Conservation (phyloP, 1,140 invertebrate genomes). For the Phymorhynchus buccinoides region DNA sequence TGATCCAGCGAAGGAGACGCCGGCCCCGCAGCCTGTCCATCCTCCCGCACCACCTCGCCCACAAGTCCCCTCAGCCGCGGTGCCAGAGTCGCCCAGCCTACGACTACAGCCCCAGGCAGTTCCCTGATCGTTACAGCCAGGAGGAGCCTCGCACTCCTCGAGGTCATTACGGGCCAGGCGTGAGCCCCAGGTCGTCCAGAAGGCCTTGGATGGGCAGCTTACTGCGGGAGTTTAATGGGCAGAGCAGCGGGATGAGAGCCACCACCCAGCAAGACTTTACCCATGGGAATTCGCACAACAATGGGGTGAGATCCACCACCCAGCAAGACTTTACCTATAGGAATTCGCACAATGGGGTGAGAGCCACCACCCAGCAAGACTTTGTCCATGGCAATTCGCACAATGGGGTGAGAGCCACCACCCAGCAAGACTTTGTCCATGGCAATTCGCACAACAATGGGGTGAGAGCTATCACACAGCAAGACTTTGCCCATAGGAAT, state of each 20-base stretch:
- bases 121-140: background rate
- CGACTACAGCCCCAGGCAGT: background rate
- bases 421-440: background rate
- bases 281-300: background rate
- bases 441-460: background rate
- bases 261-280: background rate
- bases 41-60: background rate
- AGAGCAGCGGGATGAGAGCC: too few species aligned
- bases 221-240: too few species aligned
- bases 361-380: too few species aligned
- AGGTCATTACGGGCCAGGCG: background rate
- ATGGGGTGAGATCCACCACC: too few species aligned
- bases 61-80: background rate
- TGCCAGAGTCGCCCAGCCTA: background rate
- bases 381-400: too few species aligned
- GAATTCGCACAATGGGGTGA: too few species aligned
- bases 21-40: constrained; percentile 17
- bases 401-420: too few species aligned
- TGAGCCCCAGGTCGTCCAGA: background rate
- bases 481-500: too few species aligned
- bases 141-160: background rate
- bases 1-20: background rate
- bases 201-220: too few species aligned
- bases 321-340: too few species aligned
- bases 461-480: too few species aligned